These are phyloP conservation scores for Melinaea menophilus DNA, from an alignment of 2,888 invertebrate species.

Conservation along the genomic window DNA sequence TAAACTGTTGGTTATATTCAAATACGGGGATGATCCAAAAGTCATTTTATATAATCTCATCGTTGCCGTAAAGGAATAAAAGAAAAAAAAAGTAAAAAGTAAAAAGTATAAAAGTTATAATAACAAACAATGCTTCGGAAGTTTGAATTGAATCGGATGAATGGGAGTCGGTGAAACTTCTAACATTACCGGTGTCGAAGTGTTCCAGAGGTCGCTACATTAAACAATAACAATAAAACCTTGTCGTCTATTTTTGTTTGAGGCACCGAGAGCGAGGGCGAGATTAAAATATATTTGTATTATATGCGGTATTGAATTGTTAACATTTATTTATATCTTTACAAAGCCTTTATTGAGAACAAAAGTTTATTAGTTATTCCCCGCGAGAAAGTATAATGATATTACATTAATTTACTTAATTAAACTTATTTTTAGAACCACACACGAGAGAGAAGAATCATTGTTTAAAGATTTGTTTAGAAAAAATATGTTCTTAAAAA, in stretches of 20 bases:
- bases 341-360: too few species aligned
- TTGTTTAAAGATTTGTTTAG: too few species aligned
- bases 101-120: constrained; percentile 21
- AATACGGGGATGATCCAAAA: constrained; percentile 41
- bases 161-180: constrained; percentile 26
- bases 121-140: constrained; percentile 17
- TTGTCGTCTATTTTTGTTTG: constrained; percentile 21
- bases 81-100: constrained; percentile 12
- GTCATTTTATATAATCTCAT: constrained; percentile 20
- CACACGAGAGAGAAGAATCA: too few species aligned
- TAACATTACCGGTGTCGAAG: constrained; percentile 22
- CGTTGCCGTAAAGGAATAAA: constrained; percentile 1
- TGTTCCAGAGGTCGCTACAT: constrained; percentile 21
- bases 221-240: constrained; percentile 9
- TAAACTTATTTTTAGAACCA: too few species aligned
- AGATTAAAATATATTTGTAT: neutral
- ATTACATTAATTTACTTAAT: too few species aligned
- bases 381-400: too few species aligned
- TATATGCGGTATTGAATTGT: neutral
- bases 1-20: constrained; percentile 46
- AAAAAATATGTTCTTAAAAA: too few species aligned
- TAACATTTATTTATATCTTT: too few species aligned
- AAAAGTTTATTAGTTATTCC: too few species aligned
- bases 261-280: neutral
- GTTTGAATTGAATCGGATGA: constrained; percentile 29